These are phyloP conservation scores for Chrysopa pallens DNA, from an alignment of 1,140 invertebrate species.

Conservation along the genomic window DNA sequence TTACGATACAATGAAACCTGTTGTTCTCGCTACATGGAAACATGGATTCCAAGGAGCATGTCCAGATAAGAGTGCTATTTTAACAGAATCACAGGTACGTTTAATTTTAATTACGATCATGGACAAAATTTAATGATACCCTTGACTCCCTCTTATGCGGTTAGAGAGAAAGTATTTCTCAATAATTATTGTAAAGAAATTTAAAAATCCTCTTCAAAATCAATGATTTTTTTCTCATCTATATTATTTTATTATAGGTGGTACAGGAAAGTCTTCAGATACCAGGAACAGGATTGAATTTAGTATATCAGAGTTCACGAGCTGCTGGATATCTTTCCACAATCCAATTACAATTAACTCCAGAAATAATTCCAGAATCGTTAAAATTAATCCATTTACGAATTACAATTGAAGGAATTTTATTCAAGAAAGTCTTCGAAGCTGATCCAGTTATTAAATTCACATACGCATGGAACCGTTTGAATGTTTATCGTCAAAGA, in stretches of 20 bases:
- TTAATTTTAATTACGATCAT: neutral
- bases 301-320: slow-evolving; percentile 88
- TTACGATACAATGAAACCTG: slow-evolving; percentile 85
- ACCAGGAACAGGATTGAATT: slow-evolving; percentile 78
- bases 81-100: slow-evolving; percentile 77
- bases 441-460: slow-evolving; percentile 91
- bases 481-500: slow-evolving; percentile 91
- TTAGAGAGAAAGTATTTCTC: neutral
- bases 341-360: slow-evolving; percentile 84
- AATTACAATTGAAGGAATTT: slow-evolving; percentile 85
- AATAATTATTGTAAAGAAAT: neutral
- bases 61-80: slow-evolving; percentile 76
- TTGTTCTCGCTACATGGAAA: slow-evolving; percentile 89
- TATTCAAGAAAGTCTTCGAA: slow-evolving; percentile 86
- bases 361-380: slow-evolving; percentile 59
- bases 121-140: no score
- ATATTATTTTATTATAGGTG: slow-evolving; percentile 33
- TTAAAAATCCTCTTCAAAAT: neutral
- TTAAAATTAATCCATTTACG: slow-evolving; percentile 72
- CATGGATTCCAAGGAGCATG: slow-evolving; percentile 91
- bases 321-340: slow-evolving; percentile 85
- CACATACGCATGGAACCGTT: slow-evolving; percentile 88
- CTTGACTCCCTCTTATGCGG: neutral
- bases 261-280: slow-evolving; percentile 87
- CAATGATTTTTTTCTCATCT: neutral